Evolutionary conservation across 2,888 invertebrate species (phyloP), one percentile per base, ranked within the genome.

Genomic region (Synergus umbraculus): DNA sequence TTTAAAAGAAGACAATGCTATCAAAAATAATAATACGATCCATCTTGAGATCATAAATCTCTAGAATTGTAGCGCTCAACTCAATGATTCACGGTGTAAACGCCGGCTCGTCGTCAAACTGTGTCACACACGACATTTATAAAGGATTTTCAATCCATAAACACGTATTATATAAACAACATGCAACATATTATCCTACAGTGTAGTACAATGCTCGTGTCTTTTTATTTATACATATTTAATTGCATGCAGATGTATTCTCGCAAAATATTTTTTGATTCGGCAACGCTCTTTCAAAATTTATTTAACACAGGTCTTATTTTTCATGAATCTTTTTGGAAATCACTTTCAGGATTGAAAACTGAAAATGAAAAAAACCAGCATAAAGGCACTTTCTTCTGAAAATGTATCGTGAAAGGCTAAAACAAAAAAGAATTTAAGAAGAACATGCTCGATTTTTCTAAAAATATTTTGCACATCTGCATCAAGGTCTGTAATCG

Each of bases 111-210:
- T 67, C 44, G 46, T 46, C 67, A 44, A 44, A 67, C 67, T 67
- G 46, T 46, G 22, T 90, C 89, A 89, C 88, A 89, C 88, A 91
- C 88, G 90, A 91, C 89, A 90, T 90, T 87, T 86, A 90, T 89
- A 86, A 88, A 89, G 91, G 90, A 90, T 91, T 90, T 90, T 89
- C 85, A 90, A 90, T 90, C 90, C 89, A 87, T 90, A 90, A 91
- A 92, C 91, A 92, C 92, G 90, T 90, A 91, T 89, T 91, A 92
- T 90, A 90, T 90, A 89, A 92, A 91, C 90, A 92, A 92, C 91
- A 92, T 91, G 90, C 91, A 92, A 92, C 91, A 92, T 91, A 90
- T 91, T 91, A 91, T 87, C 88, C 90, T 92, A 92, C 87, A 86
- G 85, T 87, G 86, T 90, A 88, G 87, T 91, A 91, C 86, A 88